These are phyloP conservation scores for Carassius carassius DNA, from an alignment of 2,113 vertebrate species.

Conservation along the genomic window DNA sequence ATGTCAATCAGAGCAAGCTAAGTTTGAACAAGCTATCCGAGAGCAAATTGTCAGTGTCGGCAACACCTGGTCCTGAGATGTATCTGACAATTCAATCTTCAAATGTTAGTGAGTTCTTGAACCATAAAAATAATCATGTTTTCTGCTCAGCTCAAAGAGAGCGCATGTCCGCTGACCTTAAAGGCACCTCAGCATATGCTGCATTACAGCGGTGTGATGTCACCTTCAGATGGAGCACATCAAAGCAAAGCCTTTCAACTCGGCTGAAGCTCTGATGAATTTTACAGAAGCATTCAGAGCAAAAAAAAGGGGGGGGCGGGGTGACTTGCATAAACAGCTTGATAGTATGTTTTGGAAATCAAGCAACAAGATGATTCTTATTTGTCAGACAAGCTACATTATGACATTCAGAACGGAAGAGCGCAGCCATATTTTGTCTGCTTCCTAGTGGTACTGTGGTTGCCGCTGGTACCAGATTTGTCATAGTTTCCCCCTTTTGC, in stretches of 20 bases:
- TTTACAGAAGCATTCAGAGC: neutral
- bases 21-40: conserved; percentile 20
- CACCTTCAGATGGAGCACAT: conserved; percentile 35
- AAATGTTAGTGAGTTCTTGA: neutral
- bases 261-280: conserved; percentile 7
- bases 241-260: conserved; percentile 26
- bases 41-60: conserved; percentile 31
- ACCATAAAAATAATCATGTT: conserved; percentile 35
- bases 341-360: neutral
- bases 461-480: conserved; percentile 22
- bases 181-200: conserved; percentile 32
- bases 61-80: neutral
- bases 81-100: conserved; percentile 38
- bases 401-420: neutral
- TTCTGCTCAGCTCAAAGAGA: neutral
- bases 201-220: conserved; percentile 11
- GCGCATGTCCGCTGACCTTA: neutral
- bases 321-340: neutral
- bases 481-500: conserved; percentile 20
- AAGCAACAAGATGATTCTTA: neutral
- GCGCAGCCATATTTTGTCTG: neutral
- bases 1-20: conserved; percentile 39
- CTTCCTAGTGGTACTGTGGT: neutral
- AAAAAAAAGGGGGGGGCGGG: neutral
- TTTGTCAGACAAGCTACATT: neutral